phyloP scores from a whole-genome alignment of 2,888 invertebrate species.

The Azorinus chamasolen region DNA sequence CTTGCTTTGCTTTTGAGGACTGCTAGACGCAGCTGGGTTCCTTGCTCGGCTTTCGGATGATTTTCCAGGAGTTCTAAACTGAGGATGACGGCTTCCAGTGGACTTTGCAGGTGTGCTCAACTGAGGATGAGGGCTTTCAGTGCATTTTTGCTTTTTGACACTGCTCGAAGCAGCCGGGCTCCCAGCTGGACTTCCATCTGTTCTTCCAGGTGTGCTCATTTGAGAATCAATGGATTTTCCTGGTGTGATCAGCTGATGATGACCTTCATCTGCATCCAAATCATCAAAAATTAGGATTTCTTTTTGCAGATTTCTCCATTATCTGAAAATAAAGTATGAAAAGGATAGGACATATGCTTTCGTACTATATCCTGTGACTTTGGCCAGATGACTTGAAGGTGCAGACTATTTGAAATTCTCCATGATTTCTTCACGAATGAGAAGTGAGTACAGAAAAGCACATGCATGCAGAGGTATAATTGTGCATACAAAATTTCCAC shows the following conservation, averaged over 20 bases:
- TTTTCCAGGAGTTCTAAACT: too few relatives aligned
- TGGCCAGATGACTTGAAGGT: conserved; percentile 7
- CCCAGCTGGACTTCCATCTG: too few relatives aligned
- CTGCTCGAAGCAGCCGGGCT: too few relatives aligned
- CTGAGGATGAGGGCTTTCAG: too few relatives aligned
- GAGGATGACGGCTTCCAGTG: too few relatives aligned
- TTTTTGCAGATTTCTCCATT: conserved; percentile 2
- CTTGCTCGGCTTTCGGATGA: too few relatives aligned
- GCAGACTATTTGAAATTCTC: neutral
- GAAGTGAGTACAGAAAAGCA: conserved; percentile 6
- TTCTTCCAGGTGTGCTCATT: too few relatives aligned
- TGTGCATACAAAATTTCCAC: conserved; percentile 5
- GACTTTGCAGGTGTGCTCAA: too few relatives aligned
- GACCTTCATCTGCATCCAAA: neutral
- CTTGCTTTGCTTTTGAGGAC: too few relatives aligned
- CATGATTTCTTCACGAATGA: neutral
- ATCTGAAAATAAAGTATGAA: conserved; percentile 5
- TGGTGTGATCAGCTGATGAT: too few relatives aligned
- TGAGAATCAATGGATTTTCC: too few relatives aligned
- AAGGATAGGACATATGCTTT: conserved; percentile 1
- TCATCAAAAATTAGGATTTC: neutral
- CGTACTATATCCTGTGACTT: conserved; percentile 7
- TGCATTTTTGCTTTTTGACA: conserved; percentile 1
- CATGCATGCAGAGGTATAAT: conserved; percentile 3
- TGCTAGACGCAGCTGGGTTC: too few relatives aligned